A percentile compares a stretch with the other conserved stretches of the same genome.
Conservation (phyloP, 23 tunicate species). For the Styela clava region DNA sequence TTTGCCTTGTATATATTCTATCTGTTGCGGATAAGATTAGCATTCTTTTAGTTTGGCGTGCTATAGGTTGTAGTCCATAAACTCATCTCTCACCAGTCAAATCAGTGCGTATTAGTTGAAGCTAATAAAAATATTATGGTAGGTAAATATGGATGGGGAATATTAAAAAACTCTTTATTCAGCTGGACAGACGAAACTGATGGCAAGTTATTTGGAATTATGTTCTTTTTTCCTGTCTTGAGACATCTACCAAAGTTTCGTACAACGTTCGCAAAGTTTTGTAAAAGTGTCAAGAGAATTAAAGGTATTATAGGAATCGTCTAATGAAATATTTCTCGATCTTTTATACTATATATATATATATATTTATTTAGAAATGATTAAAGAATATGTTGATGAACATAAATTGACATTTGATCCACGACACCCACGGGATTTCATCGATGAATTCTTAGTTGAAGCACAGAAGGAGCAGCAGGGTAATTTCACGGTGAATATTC, state of each 20-base stretch:
- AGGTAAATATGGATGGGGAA: too few species aligned
- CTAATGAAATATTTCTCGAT: too few species aligned
- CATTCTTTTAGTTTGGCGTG: too few species aligned
- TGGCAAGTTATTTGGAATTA: background rate
- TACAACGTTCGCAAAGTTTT: background rate
- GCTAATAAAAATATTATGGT: too few species aligned
- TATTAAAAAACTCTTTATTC: too few species aligned
- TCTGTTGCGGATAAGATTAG: too few species aligned
- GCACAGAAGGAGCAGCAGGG: background rate
- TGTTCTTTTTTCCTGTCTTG: background rate
- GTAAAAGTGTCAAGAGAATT: background rate
- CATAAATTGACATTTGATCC: slow-evolving; percentile 17
- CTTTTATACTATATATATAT: too few species aligned
- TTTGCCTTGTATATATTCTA: too few species aligned
- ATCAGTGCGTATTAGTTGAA: too few species aligned
- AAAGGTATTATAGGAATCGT: too few species aligned
- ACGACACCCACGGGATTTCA: slow-evolving; percentile 20
- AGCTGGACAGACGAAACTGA: background rate
- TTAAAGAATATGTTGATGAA: slow-evolving; percentile 7
- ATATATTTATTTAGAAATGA: background rate
- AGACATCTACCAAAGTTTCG: background rate
- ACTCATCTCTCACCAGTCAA: too few species aligned
- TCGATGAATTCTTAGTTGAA: slow-evolving; percentile 23
- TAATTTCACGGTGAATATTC: slow-evolving; percentile 5
- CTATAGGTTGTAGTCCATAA: too few species aligned